These are phyloP conservation scores for Spodoptera littoralis DNA, from an alignment of 2,888 invertebrate genomes.

Conservation along the genomic window DNA sequence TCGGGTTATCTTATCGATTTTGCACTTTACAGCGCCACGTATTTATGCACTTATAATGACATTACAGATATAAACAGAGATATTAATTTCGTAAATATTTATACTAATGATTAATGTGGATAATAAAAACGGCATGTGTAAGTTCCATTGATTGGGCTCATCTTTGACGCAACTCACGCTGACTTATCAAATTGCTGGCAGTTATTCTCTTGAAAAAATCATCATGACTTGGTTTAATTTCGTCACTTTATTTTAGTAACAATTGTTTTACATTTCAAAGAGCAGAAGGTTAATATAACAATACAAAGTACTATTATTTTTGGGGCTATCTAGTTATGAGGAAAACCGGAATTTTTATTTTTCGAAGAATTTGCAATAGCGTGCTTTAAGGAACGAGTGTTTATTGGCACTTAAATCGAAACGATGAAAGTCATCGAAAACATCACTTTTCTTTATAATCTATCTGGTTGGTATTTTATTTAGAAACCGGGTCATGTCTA, in stretches of 20 bases:
- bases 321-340: no score
- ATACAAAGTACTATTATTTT: no score
- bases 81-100: conserved; percentile 10
- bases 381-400: no score
- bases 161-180: no score
- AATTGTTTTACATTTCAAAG: no score
- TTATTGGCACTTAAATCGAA: conserved; percentile 2
- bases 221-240: no score
- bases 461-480: not conserved
- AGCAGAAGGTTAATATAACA: no score
- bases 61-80: conserved; percentile 8
- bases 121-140: conserved; percentile 15
- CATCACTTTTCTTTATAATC: conserved; percentile 26
- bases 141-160: conserved; percentile 1
- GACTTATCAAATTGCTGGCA: no score
- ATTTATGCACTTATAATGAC: not conserved
- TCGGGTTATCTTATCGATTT: conserved; percentile 39
- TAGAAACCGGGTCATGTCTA: conserved; percentile 26
- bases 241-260: no score
- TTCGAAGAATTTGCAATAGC: no score
- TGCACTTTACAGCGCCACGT: conserved; percentile 24
- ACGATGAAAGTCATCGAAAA: conserved; percentile 11
- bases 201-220: no score
- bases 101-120: not conserved
- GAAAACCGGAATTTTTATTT: no score